Conservation (phyloP, 92 coral and sea anemone species). For the Scolanthus callimorphus region DNA sequence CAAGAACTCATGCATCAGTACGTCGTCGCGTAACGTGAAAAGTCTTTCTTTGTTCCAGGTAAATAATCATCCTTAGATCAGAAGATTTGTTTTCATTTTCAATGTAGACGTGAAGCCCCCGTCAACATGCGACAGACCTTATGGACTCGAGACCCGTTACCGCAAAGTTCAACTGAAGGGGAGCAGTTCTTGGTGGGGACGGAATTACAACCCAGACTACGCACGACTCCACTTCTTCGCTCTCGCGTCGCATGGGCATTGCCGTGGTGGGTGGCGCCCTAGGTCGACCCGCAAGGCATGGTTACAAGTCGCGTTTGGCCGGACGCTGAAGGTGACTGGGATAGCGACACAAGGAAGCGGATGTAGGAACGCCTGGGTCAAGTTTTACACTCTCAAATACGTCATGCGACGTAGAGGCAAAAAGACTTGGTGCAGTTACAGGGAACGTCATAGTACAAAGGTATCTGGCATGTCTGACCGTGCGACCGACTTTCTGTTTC, state of each 20-base stretch:
- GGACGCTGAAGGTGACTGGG: neutral
- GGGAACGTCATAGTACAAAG: no score
- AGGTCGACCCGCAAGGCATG: constrained; percentile 2
- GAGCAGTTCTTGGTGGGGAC: constrained; percentile 27
- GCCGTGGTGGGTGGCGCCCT: constrained; percentile 35
- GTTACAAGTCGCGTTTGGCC: constrained; percentile 4
- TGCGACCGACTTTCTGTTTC: no score
- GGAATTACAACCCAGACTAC: constrained; percentile 11
- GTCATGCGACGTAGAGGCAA: neutral
- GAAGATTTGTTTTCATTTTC: neutral
- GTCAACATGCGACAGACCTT: constrained; percentile 9
- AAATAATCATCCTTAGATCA: neutral
- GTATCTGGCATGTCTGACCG: no score
- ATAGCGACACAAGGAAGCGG: neutral
- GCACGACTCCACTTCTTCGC: constrained; percentile 22
- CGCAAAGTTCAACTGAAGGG: constrained; percentile 8
- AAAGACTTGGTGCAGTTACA: neutral
- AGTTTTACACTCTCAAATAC: neutral
- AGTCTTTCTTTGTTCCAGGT: no score
- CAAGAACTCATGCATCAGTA: no score
- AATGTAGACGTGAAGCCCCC: constrained; percentile 9
- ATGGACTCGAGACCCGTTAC: constrained; percentile 5
- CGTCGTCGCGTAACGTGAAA: no score
- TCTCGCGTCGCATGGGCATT: neutral
- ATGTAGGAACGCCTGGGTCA: neutral